These are phyloP conservation scores for Maconellicoccus hirsutus DNA, from an alignment of 1,140 invertebrate genomes.

Conservation along the genomic window DNA sequence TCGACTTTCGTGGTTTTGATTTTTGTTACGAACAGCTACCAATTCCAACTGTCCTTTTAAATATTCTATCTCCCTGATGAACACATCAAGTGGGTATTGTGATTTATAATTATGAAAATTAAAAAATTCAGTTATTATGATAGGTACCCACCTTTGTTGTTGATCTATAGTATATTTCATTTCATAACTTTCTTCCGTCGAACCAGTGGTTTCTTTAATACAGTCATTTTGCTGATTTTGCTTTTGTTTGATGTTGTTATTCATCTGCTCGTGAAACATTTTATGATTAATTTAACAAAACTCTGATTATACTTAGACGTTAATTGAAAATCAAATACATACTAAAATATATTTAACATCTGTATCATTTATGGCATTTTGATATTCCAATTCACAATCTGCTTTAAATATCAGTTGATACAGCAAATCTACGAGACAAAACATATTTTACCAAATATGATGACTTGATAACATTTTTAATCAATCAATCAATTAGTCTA, in stretches of 20 bases:
- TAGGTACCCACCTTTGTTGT: neutral
- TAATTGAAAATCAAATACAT: neutral
- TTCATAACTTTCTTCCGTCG: neutral
- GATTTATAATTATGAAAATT: neutral
- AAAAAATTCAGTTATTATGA: neutral
- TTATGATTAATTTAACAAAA: neutral
- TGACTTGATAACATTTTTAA: too few species aligned
- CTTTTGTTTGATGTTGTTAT: neutral
- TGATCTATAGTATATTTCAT: constrained; percentile 11
- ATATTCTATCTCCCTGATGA: neutral
- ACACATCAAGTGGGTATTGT: neutral
- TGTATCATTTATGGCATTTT: neutral
- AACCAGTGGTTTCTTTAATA: neutral
- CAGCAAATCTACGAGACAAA: neutral
- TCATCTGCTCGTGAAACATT: neutral
- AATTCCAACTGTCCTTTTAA: constrained; percentile 11
- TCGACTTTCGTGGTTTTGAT: neutral
- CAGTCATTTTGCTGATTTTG: neutral
- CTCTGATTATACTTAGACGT: neutral
- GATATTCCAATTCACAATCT: neutral
- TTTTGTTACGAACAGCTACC: neutral
- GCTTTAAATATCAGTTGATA: neutral
- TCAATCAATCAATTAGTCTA: too few species aligned
- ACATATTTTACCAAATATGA: too few species aligned
- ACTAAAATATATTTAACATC: constrained; percentile 19